Evolutionary conservation across 2,888 invertebrate genomes (phyloP), one percentile per base, ranked within the genome.

Genomic region (Heliconius erato): DNA sequence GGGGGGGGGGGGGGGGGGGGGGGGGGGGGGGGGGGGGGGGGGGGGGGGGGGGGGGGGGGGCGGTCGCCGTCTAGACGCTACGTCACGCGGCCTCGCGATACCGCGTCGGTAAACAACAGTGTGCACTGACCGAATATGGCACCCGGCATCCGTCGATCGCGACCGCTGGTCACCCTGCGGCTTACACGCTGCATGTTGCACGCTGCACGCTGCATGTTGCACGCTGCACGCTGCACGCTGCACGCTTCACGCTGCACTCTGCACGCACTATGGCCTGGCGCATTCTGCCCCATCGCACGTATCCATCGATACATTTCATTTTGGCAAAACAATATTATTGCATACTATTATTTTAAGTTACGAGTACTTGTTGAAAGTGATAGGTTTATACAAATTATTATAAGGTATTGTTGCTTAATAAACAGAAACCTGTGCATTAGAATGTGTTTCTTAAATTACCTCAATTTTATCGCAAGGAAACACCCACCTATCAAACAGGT

Each of bases 31-130:
- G 5, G 91, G 89, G 89, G 90, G 89, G 89, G 3, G 89, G 80
- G 89, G 86, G 3, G 44, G 44, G 44, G 86, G 87, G 89, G 90
- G 91, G 90, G 91, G 89, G 89, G 90, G 89, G 89, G 89, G 91
- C 81, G 81, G 71, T 81, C 81, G 90, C 90, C 93, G 95, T 95
- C 95, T 95, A 95, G 95, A 95, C 95, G 93, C 95, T 95, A 96
- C 96, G 96, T 96, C 96, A 96, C 96, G 92, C 96, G 96, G 96
- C 96, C 96, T 94, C 96, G 96, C 94, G 96, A 96, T 96, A 96
- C 93, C 94, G 96, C 96, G 95, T 95, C 95, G 94, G 95, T 95
- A 95, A 95, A 95, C 95, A 95, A 95, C 94, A 93, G 92, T 95
- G 95, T 95, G 94, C 95, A 95, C 94, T 95, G 95, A 95, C 95